Base-by-base conservation (phyloP, 2,113 vertebrate genomes). In the Colius striatus region DNA sequence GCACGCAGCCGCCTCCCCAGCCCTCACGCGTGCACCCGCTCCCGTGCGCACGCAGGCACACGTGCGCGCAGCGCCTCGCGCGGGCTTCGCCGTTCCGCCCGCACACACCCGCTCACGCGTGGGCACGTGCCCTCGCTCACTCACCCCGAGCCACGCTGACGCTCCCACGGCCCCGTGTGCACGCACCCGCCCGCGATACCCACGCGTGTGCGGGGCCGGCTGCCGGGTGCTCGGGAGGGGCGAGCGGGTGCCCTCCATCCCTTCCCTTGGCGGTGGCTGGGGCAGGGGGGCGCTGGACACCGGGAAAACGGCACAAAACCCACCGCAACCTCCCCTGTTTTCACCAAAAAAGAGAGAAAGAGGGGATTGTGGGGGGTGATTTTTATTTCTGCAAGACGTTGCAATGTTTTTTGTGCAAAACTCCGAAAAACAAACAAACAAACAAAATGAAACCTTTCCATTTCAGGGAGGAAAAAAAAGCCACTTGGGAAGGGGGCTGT, bases 331-430 rank as follows among this genome's bases (percentile, higher is more conserved):
- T 4, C 4, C 10, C 6, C 9, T 32, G 19, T 81, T 66, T 73
- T 41, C 32, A 18, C 18, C 8, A 12, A 20, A 43, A 36, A 34
- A 22, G n/a, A n/a, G n/a, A n/a, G n/a, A 34, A 2, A 1, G 3
- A 3, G 1, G 2, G 4, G 7, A 14, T 10, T 3, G 29, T 1
- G 0, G 19, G 16, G 5, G 6, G 22, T 60, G 20, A 1, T 38
- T 41, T 41, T 41, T 41, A 41, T 41, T 41, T 41, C 38, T 41
- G 38, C 38, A 41, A 41, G 38, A 41, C 38, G 12, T 41, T 41
- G 38, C 38, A 9, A 41, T 12, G 38, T 9, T 41, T 41, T 41
- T 41, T 41, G 38, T 41, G 38, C 38, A 41, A 41, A 41, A 41
- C 38, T 41, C 38, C 38, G 9, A 41, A 41, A 41, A 41, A 41